These are phyloP conservation scores for Dysdera silvatica DNA, from an alignment of 1,140 invertebrate genomes.

Conservation along the genomic window DNA sequence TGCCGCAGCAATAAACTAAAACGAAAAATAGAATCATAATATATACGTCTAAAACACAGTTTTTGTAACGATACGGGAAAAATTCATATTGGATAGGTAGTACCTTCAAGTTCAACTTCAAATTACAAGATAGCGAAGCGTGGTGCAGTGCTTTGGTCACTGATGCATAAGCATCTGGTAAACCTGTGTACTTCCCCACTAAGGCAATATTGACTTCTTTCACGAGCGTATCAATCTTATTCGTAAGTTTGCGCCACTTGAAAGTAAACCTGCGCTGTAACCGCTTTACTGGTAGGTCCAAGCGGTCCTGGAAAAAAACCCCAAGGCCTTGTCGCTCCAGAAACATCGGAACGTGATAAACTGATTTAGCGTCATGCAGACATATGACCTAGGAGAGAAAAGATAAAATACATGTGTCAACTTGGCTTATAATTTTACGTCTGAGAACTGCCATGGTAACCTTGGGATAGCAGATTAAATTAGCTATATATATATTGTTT, in stretches of 20 bases:
- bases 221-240: slow-evolving; percentile 67
- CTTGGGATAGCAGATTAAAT: no score
- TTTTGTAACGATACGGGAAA: neutral
- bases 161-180: slow-evolving; percentile 93
- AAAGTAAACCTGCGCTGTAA: slow-evolving; percentile 47
- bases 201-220: slow-evolving; percentile 82
- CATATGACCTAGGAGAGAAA: slow-evolving; percentile 68
- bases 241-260: slow-evolving; percentile 83
- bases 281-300: slow-evolving; percentile 60
- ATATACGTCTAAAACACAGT: neutral
- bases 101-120: slow-evolving; percentile 69
- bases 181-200: slow-evolving; percentile 97
- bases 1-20: slow-evolving; percentile 78
- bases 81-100: no score
- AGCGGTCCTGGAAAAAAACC: slow-evolving; percentile 70
- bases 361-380: slow-evolving; percentile 86
- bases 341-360: slow-evolving; percentile 90
- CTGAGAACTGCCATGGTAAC: no score
- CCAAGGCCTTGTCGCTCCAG: slow-evolving; percentile 83
- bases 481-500: no score
- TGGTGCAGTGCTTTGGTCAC: slow-evolving; percentile 92
- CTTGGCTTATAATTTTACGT: no score
- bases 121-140: slow-evolving; percentile 71
- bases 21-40: neutral
- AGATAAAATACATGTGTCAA: no score